phyloP scores from a whole-genome alignment of 2,888 invertebrate genomes.

The Alcis repandata region DNA sequence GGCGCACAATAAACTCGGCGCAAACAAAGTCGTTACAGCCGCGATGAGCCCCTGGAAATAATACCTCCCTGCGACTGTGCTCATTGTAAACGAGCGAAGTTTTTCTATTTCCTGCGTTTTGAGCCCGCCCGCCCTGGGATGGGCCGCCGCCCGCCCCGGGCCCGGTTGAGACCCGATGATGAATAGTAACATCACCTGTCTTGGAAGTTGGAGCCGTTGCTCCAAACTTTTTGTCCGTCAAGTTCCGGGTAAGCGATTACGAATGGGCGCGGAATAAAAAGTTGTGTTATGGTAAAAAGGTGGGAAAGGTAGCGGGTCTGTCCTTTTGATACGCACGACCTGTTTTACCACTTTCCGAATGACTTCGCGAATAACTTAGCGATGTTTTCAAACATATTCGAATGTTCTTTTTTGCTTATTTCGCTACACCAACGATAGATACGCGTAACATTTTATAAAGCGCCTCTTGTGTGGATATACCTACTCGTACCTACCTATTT shows the following conservation, averaged over 20 bases:
- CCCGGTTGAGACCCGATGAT: constrained; percentile 45
- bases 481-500: too few species aligned
- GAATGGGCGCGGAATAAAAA: constrained; percentile 47
- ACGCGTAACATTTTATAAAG: too few species aligned
- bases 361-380: constrained; percentile 14
- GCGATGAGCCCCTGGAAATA: constrained; percentile 59
- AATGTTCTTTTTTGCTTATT: constrained; percentile 5
- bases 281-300: constrained; percentile 46
- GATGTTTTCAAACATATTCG: constrained; percentile 20
- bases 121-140: constrained; percentile 26
- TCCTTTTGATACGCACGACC: constrained; percentile 43
- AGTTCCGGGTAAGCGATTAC: constrained; percentile 49
- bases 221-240: constrained; percentile 47
- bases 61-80: constrained; percentile 54
- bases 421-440: neutral
- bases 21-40: constrained; percentile 59
- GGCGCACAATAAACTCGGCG: constrained; percentile 55
- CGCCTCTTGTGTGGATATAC: too few species aligned
- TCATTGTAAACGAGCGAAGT: constrained; percentile 70
- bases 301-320: constrained; percentile 34
- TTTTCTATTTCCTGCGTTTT: constrained; percentile 68
- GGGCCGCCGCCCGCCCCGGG: constrained; percentile 21
- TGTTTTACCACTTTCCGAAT: constrained; percentile 28
- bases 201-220: constrained; percentile 40
- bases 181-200: constrained; percentile 59